Base-by-base conservation (phyloP, 2,113 vertebrate species). In the Cephalophus harveyi region DNA sequence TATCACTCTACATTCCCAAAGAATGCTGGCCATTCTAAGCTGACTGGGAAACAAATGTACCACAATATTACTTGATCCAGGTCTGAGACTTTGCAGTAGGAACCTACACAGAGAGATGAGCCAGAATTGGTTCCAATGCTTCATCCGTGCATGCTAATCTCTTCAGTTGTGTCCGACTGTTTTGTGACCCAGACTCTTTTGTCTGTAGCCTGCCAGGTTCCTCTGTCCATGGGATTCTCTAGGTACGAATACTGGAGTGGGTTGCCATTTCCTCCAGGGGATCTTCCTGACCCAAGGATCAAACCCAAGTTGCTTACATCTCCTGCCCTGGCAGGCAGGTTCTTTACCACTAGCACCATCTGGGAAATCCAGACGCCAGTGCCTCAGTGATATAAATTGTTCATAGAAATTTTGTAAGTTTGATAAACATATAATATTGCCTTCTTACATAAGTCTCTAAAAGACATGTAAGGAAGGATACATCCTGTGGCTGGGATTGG, bases 51-150 rank as follows among this genome's bases (percentile, higher is more conserved):
- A 36, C 27, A 78, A n/a, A 85, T 86, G 4, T 15, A 16, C 36
- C 7, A 2, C 60, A 43, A 23, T 27, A 17, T 17, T 23, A 13
- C 1, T 55, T 55, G 23, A 55, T 86, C 48, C 62, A 25, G 48
- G 25, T 67, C 48, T 91, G 82, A 95, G 82, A 36, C 48, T 79
- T 91, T 64, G 48, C 36, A 67, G 78, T 6, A 79, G 46, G 57
- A 79, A 36, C 48, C 36, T 43, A 36, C 4, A 30, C 6, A 25
- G 55, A 33, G 5, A 64, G 23, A 48, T 5, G 16, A 79, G 67
- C 67, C 36, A 79, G n/a, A 86, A 54, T 54, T 55, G 16, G 16
- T 64, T 64, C 28, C 36, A 64, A 1, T 54, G 46, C 36, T 25
- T 57, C 23, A 1, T 43, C 23, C 6, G 1, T 76, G 23, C 36